Percentiles rank a stretch among this genome's conserved stretches.
Conservation (phyloP, 2,113 vertebrate genomes). For the Vulpes vulpes region DNA sequence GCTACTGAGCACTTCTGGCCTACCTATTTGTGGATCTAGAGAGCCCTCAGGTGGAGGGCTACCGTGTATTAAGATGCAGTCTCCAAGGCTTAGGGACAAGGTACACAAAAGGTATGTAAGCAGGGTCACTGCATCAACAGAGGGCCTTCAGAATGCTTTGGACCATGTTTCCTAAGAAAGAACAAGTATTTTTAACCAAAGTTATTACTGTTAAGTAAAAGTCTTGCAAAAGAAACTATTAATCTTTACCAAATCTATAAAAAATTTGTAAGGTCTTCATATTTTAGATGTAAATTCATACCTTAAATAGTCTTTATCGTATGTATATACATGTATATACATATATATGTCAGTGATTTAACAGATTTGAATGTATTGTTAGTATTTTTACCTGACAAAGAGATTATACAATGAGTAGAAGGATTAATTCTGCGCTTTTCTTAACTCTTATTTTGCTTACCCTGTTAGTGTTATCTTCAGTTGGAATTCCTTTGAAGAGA, state of each 20-base stretch:
- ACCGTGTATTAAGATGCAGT: neutral
- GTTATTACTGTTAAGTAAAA: constrained; percentile 26
- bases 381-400: constrained; percentile 1
- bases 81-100: neutral
- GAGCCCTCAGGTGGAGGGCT: neutral
- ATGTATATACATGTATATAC: neutral
- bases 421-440: neutral
- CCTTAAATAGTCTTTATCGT: neutral
- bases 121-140: neutral
- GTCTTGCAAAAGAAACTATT: neutral
- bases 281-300: neutral
- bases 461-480: neutral
- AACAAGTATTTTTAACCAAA: neutral
- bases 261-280: neutral
- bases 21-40: neutral
- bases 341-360: neutral
- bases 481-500: constrained; percentile 34
- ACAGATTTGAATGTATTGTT: neutral
- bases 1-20: neutral
- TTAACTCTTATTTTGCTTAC: neutral
- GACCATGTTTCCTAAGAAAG: neutral
- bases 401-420: neutral
- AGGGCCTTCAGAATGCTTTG: neutral
- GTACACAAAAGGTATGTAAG: neutral
- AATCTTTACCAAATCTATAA: constrained; percentile 48